Base-by-base conservation (phyloP, 2,888 invertebrate genomes). In the Druceiella hillmani region DNA sequence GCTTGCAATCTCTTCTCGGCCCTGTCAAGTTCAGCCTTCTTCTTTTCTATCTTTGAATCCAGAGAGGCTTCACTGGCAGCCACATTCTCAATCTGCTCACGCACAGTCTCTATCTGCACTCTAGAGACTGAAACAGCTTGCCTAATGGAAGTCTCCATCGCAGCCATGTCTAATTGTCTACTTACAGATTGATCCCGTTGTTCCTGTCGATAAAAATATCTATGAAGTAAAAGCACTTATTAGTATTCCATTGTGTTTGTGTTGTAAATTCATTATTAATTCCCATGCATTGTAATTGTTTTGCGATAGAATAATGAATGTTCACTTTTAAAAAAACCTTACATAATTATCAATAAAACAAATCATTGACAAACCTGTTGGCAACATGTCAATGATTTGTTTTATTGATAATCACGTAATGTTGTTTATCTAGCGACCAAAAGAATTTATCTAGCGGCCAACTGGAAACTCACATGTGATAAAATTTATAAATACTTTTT, bases 1-100 rank as follows among this genome's bases (percentile, higher is more conserved):
- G 97, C 92, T 54, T 89, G 87, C 30, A 98, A 70, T 20, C 99
- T 74, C 62, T 97, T 97, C 60, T 91, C 89, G 47, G 92, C 92
- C 35, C 99, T 74, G 52, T 92, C 90, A 47, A 97, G 73, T 58
- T 99, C 99, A 0, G 83, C 80, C 48, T 80, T 79, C 48, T 92
- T 83, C 40, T 97, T 81, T 58, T 95, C 94, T 40, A 98, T 83
- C 71, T 97, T 95, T 6, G 84, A 79, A 54, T 92, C 93, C 2
- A 98, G 70, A 45, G 83, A 91, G 17, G 87, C 83, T 59, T 94
- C 91, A 52, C 91, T 93, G 5, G 86, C 83, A 14, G 89, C 83
- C 3, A 93, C 85, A 60, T 82, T 88, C 53, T 88, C 88, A 50
- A 93, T 83, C 57, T 87, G 81, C 36, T 78, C 78, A 34, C 79